Evolutionary conservation across 2,888 invertebrate species (phyloP), one percentile per base, ranked within the genome.

Genomic region (Agonopterix arenella): DNA sequence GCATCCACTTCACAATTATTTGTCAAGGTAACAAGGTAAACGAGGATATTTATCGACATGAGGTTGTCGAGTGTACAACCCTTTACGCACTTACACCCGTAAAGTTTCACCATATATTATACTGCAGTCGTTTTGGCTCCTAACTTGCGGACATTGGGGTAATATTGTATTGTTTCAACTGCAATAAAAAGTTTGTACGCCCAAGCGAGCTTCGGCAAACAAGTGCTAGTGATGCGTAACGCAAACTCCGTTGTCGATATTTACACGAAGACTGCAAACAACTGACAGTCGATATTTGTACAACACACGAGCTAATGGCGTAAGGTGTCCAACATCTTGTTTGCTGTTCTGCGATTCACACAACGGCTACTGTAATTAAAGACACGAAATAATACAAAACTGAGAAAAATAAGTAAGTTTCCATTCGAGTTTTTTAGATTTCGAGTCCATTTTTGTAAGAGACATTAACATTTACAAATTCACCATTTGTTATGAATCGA

Each of bases 161-260:
- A 47, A 44, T n/a, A 50, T 38, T 44, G 50, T 41, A 47, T 48
- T 50, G 44, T 50, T 37, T 50, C 46, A 45, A 11, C 45, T 7
- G 44, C 52, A 50, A 48, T 42, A 46, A 48, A 48, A 50, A 48
- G 50, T 53, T 53, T 28, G 52, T 46, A 73, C 68, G 67, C 71
- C 69, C 71, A 71, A 61, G 70, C 75, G 67, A 64, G 66, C 69
- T 66, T 76, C 70, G 65, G 64, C 81, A 89, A 88, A 89, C 80
- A 88, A 66, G 62, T 57, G 75, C 77, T 89, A 89, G 89, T 89
- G 89, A 89, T 89, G 89, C 89, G 84, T 84, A 88, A 89, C 86
- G 81, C 88, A 86, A 88, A 86, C 86, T 78, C 64, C 63, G 73
- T 73, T 82, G 84, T 84, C 86, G 84, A 83, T 86, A 76, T 88